These are phyloP conservation scores for Eremophila alpestris DNA, from an alignment of 2,797 vertebrate genomes.

Conservation along the genomic window DNA sequence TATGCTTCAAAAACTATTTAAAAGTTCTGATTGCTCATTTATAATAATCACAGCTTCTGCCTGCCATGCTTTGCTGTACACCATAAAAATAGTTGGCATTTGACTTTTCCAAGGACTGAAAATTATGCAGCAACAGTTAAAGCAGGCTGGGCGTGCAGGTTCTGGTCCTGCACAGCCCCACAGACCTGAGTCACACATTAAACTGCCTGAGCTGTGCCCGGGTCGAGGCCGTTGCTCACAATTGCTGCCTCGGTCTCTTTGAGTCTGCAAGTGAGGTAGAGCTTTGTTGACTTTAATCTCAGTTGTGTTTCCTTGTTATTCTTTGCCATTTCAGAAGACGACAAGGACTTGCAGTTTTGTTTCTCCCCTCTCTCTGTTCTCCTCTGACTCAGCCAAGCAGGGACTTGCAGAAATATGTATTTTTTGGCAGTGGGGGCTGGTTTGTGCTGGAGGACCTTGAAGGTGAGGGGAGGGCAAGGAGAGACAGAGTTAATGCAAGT, in stretches of 20 bases:
- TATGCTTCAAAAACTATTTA: neutral
- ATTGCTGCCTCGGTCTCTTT: neutral
- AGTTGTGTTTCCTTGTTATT: neutral
- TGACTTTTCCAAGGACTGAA: neutral
- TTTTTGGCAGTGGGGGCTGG: neutral
- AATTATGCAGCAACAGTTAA: neutral
- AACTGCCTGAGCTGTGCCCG: neutral
- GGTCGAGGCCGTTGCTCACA: neutral
- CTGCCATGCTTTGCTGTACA: fast-evolving
- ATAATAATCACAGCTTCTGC: neutral
- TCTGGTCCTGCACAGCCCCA: neutral
- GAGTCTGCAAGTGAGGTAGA: neutral
- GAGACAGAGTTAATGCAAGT: conserved; percentile 49
- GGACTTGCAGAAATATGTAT: neutral
- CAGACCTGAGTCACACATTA: conserved; percentile 13
- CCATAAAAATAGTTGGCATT: neutral
- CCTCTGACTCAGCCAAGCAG: neutral
- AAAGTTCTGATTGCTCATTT: neutral
- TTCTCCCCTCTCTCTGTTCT: neutral
- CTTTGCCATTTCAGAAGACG: neutral
- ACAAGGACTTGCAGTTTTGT: neutral
- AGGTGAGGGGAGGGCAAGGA: conserved; percentile 31
- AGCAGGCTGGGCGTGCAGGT: neutral
- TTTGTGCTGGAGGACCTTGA: neutral
- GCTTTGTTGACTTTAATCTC: conserved; percentile 22